Percentiles rank a stretch among this genome's conserved stretches.
These are phyloP conservation scores for Misgurnus anguillicaudatus DNA, from an alignment of 2,113 vertebrate genomes.

Conservation along the genomic window DNA sequence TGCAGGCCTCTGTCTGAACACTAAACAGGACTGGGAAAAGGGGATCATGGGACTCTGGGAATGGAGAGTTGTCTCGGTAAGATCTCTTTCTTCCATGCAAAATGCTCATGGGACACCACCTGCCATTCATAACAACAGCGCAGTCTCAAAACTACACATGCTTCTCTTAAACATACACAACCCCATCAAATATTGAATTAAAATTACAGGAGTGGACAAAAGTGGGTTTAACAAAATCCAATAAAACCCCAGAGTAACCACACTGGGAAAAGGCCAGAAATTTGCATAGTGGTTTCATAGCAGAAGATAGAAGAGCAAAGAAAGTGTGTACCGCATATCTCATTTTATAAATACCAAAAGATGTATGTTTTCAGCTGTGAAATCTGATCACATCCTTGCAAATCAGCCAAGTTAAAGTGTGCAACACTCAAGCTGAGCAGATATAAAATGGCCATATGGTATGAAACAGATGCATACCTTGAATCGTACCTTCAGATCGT, in stretches of 20 bases:
- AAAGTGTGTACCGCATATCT: not conserved
- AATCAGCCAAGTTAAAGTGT: not conserved
- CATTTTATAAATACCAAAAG: not conserved
- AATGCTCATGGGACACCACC: constrained; percentile 32
- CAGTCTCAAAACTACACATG: constrained; percentile 14
- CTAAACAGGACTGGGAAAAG: constrained; percentile 36
- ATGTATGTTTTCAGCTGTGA: not conserved
- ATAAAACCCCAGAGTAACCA: constrained; percentile 24
- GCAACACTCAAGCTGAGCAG: not conserved
- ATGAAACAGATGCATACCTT: constrained; percentile 19
- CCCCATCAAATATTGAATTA: constrained; percentile 45
- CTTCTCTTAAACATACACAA: constrained; percentile 44
- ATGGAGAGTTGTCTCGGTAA: constrained; percentile 27
- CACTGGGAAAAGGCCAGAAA: not conserved
- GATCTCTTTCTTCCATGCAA: constrained; percentile 20
- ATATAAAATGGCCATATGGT: constrained; percentile 8
- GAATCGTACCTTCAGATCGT: not conserved
- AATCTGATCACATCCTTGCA: not conserved
- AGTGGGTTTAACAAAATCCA: constrained; percentile 39
- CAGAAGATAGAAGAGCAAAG: too few relatives aligned
- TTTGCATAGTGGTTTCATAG: too few relatives aligned
- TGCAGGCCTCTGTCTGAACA: constrained; percentile 41
- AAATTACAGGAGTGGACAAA: constrained; percentile 33
- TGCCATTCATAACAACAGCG: constrained; percentile 30
- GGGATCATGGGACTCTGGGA: constrained; percentile 27